Evolutionary conservation across 2,888 invertebrate genomes (phyloP).

Genomic region (Phymatocera aterrima): DNA sequence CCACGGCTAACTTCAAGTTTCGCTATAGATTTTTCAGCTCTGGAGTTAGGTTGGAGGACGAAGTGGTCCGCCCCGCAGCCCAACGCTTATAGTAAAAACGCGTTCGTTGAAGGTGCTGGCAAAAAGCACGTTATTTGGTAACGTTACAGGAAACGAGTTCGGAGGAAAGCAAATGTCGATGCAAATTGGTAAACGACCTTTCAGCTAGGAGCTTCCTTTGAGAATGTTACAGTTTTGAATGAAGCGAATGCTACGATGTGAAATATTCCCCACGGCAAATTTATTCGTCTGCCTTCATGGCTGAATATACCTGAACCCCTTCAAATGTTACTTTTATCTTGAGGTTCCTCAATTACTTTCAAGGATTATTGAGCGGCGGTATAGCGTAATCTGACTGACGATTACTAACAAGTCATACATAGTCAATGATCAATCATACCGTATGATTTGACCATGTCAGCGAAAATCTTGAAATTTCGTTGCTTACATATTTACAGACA

Average conservation of each 20-base stretch:
- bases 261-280: constrained; percentile 27
- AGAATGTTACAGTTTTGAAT: neutral
- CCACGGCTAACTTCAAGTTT: neutral
- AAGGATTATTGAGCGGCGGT: neutral
- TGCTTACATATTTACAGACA: no score
- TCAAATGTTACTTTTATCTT: neutral
- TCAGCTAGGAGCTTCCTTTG: neutral
- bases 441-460: no score
- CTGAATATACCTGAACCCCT: neutral
- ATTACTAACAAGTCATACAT: neutral
- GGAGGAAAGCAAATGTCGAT: neutral
- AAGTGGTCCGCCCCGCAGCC: neutral
- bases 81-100: neutral
- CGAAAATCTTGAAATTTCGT: no score
- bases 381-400: neutral
- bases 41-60: neutral
- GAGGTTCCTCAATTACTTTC: neutral
- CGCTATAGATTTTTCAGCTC: neutral
- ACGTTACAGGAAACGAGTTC: constrained; percentile 4
- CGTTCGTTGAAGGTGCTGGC: neutral
- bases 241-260: neutral
- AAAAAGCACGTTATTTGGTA: constrained; percentile 3
- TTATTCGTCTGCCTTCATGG: constrained; percentile 3
- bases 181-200: constrained; percentile 20
- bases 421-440: no score